phyloP scores from a whole-genome alignment of 35 echinoderm and acorn worm species.

The Hemicentrotus pulcherrimus region DNA sequence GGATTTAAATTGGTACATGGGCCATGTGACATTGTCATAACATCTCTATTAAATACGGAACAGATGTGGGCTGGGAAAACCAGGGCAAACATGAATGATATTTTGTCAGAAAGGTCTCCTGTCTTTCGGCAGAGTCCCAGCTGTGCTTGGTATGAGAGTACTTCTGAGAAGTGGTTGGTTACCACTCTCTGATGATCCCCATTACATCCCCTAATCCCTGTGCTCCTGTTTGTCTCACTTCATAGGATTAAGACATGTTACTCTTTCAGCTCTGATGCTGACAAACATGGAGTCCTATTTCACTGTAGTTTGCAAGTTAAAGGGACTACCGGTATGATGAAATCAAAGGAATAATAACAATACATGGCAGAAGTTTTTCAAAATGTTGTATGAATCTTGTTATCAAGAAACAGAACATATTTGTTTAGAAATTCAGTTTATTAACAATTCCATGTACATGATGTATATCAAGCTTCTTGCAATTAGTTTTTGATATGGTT shows the following conservation, averaged over 20 bases:
- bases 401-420: too few species aligned
- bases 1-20: background rate
- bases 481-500: too few species aligned
- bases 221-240: background rate
- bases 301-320: background rate
- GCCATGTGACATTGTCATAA: background rate
- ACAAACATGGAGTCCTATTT: background rate
- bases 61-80: background rate
- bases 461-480: too few species aligned
- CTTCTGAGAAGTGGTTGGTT: background rate
- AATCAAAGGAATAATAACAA: too few species aligned
- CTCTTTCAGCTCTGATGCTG: background rate
- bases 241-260: background rate
- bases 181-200: background rate
- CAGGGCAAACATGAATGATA: background rate
- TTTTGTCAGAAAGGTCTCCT: background rate
- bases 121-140: background rate
- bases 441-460: too few species aligned
- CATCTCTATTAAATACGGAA: background rate
- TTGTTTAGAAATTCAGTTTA: too few species aligned
- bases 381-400: too few species aligned
- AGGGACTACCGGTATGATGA: too few species aligned
- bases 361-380: too few species aligned
- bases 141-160: background rate
- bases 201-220: background rate